These are phyloP conservation scores for Buteo buteo DNA, from an alignment of 2,113 vertebrate species.

Conservation along the genomic window DNA sequence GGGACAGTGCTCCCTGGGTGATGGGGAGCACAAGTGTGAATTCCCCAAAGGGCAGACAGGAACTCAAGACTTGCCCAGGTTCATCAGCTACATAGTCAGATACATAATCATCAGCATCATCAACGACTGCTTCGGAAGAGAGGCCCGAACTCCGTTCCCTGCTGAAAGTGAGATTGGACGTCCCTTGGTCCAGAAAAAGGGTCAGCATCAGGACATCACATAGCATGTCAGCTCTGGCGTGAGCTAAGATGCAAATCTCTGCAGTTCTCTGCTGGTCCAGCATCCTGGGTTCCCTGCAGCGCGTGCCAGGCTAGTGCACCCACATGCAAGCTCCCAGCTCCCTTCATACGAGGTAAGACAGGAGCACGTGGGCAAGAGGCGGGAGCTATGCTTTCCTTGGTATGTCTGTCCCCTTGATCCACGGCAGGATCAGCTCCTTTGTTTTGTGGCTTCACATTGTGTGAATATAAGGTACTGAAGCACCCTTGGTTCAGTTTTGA, in stretches of 20 bases:
- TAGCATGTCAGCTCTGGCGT: neutral
- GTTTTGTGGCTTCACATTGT: neutral
- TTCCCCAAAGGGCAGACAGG: neutral
- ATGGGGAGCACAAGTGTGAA: neutral
- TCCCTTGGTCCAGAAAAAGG: neutral
- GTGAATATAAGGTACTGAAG: too few species aligned
- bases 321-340: neutral
- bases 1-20: neutral
- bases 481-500: too few species aligned
- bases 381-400: neutral
- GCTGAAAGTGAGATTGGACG: neutral
- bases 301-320: neutral
- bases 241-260: too few species aligned
- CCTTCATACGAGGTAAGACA: neutral
- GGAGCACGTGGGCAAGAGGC: fast-evolving
- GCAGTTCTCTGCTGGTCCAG: neutral
- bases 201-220: neutral
- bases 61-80: neutral
- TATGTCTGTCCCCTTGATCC: neutral
- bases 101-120: neutral
- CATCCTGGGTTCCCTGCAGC: neutral
- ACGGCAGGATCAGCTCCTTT: neutral
- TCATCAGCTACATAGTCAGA: neutral
- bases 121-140: neutral
- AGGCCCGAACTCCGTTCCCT: neutral